phyloP scores from a whole-genome alignment of 1,140 invertebrate species.

The Bombus soroeensis region DNA sequence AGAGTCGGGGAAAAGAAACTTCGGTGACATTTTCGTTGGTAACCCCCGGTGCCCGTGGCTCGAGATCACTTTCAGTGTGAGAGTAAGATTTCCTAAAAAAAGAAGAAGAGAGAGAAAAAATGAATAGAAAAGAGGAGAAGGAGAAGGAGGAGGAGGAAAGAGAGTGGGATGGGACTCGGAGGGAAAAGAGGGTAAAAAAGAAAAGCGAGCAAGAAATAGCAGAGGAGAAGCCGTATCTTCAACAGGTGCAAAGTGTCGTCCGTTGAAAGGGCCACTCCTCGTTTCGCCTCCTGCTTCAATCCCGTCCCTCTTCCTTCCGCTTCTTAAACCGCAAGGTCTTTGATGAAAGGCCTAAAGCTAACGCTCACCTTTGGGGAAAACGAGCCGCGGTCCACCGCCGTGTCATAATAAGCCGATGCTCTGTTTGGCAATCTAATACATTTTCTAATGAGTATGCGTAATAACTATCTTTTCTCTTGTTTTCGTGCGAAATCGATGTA shows the following conservation, averaged over 20 bases:
- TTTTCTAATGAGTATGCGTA: background rate
- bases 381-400: constrained; percentile 5
- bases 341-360: constrained; percentile 56
- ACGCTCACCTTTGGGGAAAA: constrained; percentile 16
- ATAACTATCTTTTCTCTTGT: background rate
- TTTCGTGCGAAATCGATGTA: too few species aligned
- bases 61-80: constrained; percentile 58
- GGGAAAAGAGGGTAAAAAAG: background rate
- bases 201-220: constrained; percentile 18
- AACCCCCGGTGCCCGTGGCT: constrained; percentile 34
- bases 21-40: constrained; percentile 59
- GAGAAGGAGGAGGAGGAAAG: background rate
- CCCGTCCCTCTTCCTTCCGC: constrained; percentile 59
- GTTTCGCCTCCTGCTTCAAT: constrained; percentile 23
- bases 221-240: constrained; percentile 61
- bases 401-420: constrained; percentile 54
- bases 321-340: constrained; percentile 66
- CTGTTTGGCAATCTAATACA: constrained; percentile 29
- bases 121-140: background rate
- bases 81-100: constrained; percentile 45
- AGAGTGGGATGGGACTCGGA: background rate
- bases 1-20: constrained; percentile 55
- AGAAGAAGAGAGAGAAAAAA: background rate
- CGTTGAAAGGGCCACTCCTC: constrained; percentile 64
- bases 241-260: constrained; percentile 71